These are phyloP conservation scores for Cyprinodon variegatus DNA, from an alignment of 2,113 vertebrate species.

Conservation along the genomic window DNA sequence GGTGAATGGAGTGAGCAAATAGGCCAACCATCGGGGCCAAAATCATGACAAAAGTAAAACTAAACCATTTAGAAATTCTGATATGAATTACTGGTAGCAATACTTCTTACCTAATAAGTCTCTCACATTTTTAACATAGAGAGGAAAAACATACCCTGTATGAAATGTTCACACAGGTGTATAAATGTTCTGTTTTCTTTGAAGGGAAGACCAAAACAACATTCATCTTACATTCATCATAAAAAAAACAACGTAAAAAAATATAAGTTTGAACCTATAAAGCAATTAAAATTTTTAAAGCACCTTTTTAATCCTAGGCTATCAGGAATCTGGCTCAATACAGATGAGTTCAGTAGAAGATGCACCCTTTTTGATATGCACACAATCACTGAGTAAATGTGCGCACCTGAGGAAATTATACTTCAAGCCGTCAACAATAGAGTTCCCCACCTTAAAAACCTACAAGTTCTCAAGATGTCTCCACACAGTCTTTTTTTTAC, in stretches of 20 bases:
- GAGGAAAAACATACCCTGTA: slow-evolving; percentile 26
- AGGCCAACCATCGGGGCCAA: too few species aligned
- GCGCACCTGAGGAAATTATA: slow-evolving; percentile 16
- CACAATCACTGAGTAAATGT: neutral
- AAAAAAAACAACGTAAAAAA: slow-evolving; percentile 53
- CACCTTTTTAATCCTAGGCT: slow-evolving; percentile 53
- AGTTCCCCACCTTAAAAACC: slow-evolving; percentile 49
- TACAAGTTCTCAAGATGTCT: slow-evolving; percentile 42
- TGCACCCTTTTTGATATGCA: slow-evolving; percentile 23
- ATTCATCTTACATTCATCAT: slow-evolving; percentile 36
- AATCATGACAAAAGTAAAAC: neutral
- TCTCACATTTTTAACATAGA: slow-evolving; percentile 38
- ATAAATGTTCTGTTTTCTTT: slow-evolving; percentile 36
- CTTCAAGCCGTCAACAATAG: slow-evolving; percentile 22
- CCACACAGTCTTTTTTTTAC: slow-evolving; percentile 35
- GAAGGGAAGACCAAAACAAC: slow-evolving; percentile 45
- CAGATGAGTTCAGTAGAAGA: slow-evolving; percentile 59
- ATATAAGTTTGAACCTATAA: slow-evolving; percentile 55
- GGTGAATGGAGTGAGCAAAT: too few species aligned
- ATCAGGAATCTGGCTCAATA: slow-evolving; percentile 54
- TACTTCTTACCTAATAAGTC: slow-evolving; percentile 13
- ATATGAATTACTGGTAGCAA: neutral
- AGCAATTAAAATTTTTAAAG: slow-evolving; percentile 56
- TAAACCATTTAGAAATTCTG: slow-evolving; percentile 9
- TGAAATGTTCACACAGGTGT: slow-evolving; percentile 31